phyloP scores from a whole-genome alignment of 2,113 vertebrate genomes.

The Saguinus midas region DNA sequence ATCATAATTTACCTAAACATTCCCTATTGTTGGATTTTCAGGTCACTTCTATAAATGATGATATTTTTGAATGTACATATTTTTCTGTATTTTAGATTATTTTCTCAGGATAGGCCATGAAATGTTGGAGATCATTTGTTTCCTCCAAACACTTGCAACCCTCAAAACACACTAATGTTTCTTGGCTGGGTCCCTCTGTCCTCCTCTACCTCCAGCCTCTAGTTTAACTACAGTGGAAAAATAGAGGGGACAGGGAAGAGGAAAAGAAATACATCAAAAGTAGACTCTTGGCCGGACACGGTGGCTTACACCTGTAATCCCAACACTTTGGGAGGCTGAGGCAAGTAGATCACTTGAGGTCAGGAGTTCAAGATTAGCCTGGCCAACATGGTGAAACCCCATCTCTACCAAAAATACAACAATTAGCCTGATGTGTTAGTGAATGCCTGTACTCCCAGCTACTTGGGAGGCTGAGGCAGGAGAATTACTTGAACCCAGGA shows the following conservation, averaged over 20 bases:
- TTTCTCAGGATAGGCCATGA: neutral
- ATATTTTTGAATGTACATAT: neutral
- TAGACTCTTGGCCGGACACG: neutral
- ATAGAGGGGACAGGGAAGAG: neutral
- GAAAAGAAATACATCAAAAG: neutral
- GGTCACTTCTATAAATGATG: neutral
- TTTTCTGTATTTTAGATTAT: conserved; percentile 4
- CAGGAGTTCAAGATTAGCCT: too few relatives aligned
- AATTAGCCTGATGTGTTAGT: too few relatives aligned
- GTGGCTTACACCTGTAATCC: too few relatives aligned
- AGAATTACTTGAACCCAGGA: too few relatives aligned
- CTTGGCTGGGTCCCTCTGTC: neutral
- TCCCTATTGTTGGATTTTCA: neutral
- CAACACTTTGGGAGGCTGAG: too few relatives aligned
- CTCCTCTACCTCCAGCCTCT: neutral
- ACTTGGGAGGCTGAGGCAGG: too few relatives aligned
- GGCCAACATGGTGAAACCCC: too few relatives aligned
- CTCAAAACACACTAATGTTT: neutral
- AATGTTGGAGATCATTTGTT: neutral
- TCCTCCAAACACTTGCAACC: neutral
- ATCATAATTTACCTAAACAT: neutral
- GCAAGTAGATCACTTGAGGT: too few relatives aligned
- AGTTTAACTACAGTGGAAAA: neutral
- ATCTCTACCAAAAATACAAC: too few relatives aligned
- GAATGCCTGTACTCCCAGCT: too few relatives aligned